Evolutionary conservation across 2,888 invertebrate genomes (phyloP).

Genomic region (Desoria tigrina): DNA sequence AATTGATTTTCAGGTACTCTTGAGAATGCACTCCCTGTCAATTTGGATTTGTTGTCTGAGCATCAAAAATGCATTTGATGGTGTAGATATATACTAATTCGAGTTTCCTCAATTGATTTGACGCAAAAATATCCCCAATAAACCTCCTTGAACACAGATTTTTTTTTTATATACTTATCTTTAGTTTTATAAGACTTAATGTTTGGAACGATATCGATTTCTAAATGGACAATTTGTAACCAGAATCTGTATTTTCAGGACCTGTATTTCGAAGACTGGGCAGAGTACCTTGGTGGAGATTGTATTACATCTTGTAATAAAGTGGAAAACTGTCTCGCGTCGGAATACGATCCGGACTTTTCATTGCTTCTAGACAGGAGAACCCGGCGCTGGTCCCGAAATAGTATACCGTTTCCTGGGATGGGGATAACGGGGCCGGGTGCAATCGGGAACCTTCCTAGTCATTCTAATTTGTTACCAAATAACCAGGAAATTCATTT

Average conservation of each 20-base stretch:
- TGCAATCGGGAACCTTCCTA: conserved; percentile 39
- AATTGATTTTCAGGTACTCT: conserved; percentile 77
- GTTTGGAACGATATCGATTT: too few relatives aligned
- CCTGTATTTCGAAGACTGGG: conserved; percentile 52
- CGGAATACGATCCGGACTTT: conserved; percentile 64
- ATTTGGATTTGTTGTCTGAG: background rate
- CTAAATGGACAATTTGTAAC: too few relatives aligned
- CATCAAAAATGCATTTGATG: background rate
- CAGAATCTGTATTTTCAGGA: too few relatives aligned
- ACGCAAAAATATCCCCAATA: too few relatives aligned
- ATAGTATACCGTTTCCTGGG: conserved; percentile 46
- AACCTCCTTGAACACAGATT: too few relatives aligned
- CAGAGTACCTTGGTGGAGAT: conserved; percentile 58
- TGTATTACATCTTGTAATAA: conserved; percentile 84
- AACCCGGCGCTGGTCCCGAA: conserved; percentile 70
- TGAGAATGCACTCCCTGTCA: conserved; percentile 11
- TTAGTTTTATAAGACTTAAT: background rate
- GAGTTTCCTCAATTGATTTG: background rate
- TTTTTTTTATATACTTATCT: too few relatives aligned
- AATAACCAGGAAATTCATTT: conserved; percentile 3
- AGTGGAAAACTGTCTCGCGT: conserved; percentile 57
- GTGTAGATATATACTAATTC: background rate
- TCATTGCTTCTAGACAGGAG: conserved; percentile 73
- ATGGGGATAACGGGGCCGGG: conserved; percentile 37
- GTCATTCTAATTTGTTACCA: conserved; percentile 32